A percentile compares a stretch with the other conserved stretches of the same genome.
These are phyloP conservation scores for Terebella lapidaria DNA, from an alignment of 2,888 invertebrate genomes.

Conservation along the genomic window DNA sequence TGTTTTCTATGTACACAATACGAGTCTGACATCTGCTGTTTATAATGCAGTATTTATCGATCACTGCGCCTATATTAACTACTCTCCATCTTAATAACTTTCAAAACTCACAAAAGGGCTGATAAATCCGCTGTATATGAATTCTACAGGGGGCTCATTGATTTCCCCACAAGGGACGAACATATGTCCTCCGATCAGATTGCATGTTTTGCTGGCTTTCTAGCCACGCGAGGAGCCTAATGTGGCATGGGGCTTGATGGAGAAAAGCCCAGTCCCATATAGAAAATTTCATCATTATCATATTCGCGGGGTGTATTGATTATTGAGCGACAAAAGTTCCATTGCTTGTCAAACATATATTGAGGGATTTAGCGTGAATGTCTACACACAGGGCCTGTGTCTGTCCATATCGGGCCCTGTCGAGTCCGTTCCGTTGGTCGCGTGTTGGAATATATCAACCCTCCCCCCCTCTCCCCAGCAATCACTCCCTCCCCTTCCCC, in stretches of 20 bases:
- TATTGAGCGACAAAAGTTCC: too few relatives aligned
- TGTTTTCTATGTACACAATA: too few relatives aligned
- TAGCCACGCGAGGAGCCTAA: neutral
- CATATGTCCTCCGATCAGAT: neutral
- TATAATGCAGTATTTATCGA: neutral
- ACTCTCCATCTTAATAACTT: neutral
- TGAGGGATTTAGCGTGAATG: too few relatives aligned
- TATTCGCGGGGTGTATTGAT: too few relatives aligned
- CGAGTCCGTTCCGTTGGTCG: too few relatives aligned
- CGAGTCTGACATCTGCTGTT: neutral
- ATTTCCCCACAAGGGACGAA: neutral
- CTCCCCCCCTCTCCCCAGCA: neutral
- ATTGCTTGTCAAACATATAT: too few relatives aligned
- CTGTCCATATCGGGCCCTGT: too few relatives aligned
- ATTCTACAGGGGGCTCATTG: neutral
- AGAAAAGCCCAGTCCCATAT: too few relatives aligned
- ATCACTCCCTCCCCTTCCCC: neutral
- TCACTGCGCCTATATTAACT: neutral
- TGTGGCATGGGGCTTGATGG: too few relatives aligned
- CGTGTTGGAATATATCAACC: too few relatives aligned
- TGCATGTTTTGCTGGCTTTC: neutral
- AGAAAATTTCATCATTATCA: too few relatives aligned
- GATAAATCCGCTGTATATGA: neutral
- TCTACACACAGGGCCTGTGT: too few relatives aligned
- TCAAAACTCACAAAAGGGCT: neutral